A percentile compares a stretch with the other conserved stretches of the same genome.
phyloP scores from a whole-genome alignment of 2,888 invertebrate genomes.

The Zonitis immaculata region DNA sequence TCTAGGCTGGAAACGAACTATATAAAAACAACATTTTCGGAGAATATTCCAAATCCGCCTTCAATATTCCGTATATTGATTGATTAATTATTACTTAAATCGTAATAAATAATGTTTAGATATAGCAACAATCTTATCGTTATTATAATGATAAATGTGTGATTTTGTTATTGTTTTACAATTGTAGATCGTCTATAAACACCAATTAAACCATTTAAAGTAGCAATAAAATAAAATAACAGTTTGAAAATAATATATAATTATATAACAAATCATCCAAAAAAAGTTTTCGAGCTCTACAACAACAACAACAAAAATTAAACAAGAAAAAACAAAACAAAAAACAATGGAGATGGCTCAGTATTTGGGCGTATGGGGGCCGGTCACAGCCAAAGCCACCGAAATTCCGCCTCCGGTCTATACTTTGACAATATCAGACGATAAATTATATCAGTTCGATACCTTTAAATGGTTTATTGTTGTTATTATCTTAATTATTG shows the following conservation, averaged over 20 bases:
- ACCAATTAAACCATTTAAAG: conserved; percentile 28
- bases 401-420: conserved; percentile 32
- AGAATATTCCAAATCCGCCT: too few relatives aligned
- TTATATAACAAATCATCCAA: conserved; percentile 34
- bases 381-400: conserved; percentile 30
- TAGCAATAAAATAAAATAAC: conserved; percentile 32
- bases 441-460: conserved; percentile 40
- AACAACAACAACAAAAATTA: not conserved
- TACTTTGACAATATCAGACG: conserved; percentile 44
- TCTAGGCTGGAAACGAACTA: not conserved
- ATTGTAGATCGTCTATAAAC: conserved; percentile 23
- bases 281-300: conserved; percentile 22
- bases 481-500: conserved; percentile 47
- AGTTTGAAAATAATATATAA: conserved; percentile 33
- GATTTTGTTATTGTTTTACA: conserved; percentile 25
- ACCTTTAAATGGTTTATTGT: conserved; percentile 42
- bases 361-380: conserved; percentile 10
- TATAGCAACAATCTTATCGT: conserved; percentile 10
- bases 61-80: conserved; percentile 1
- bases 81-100: conserved; percentile 11
- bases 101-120: conserved; percentile 9
- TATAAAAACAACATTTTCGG: too few relatives aligned
- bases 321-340: conserved; percentile 1
- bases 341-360: conserved; percentile 21
- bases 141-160: conserved; percentile 14